Evolutionary conservation across 2,888 invertebrate species (phyloP).

Genomic region (Nowickia ferox): DNA sequence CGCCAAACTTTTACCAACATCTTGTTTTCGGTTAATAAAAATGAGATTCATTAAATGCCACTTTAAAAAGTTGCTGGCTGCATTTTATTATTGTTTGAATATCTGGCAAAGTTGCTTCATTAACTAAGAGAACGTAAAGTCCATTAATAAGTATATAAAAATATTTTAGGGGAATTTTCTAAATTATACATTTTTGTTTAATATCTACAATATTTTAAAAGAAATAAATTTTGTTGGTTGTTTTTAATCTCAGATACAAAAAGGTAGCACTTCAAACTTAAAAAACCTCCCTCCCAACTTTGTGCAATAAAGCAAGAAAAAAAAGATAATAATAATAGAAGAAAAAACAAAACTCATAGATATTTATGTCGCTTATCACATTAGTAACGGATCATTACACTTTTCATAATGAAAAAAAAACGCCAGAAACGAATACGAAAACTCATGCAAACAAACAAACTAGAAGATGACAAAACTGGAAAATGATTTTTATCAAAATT

Average conservation of each 20-base stretch:
- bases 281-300: background rate
- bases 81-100: background rate
- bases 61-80: background rate
- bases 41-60: background rate
- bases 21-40: background rate
- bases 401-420: slow-evolving; percentile 40
- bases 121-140: background rate
- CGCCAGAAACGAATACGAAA: slow-evolving; percentile 24
- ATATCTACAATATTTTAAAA: background rate
- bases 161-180: background rate
- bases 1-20: background rate
- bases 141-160: background rate
- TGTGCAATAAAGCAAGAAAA: background rate
- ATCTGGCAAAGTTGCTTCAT: background rate
- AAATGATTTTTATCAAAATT: slow-evolving; percentile 68
- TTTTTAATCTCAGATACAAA: background rate
- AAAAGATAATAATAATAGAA: background rate
- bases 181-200: background rate
- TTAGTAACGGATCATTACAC: slow-evolving; percentile 62
- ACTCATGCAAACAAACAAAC: background rate
- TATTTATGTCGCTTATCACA: slow-evolving; percentile 59
- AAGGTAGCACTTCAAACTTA: background rate
- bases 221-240: background rate
- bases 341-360: slow-evolving; percentile 31
- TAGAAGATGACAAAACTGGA: slow-evolving; percentile 46